Percentiles rank a stretch among this genome's conserved stretches.
phyloP scores from a whole-genome alignment of 1,140 invertebrate genomes.

The Belonocnema kinseyi region DNA sequence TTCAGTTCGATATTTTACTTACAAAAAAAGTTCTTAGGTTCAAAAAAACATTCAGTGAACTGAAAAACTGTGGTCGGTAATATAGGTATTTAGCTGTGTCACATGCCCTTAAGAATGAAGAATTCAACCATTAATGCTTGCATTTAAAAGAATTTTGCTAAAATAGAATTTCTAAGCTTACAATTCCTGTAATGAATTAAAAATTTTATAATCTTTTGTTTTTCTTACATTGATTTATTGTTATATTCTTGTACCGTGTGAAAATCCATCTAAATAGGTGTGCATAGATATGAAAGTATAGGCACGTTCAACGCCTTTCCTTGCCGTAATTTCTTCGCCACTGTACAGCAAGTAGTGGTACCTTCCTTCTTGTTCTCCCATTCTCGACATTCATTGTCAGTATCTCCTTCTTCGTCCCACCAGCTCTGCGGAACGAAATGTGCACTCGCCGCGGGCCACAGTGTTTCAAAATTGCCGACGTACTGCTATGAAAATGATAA shows the following conservation, averaged over 20 bases:
- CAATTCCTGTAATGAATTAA: too few relatives aligned
- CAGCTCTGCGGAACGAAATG: conserved; percentile 53
- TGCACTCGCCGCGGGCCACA: conserved; percentile 48
- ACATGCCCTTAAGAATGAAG: too few relatives aligned
- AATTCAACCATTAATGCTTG: too few relatives aligned
- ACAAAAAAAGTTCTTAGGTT: too few relatives aligned
- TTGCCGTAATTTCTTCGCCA: conserved; percentile 20
- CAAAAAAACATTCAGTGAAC: too few relatives aligned
- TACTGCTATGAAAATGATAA: conserved; percentile 71
- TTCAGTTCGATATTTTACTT: too few relatives aligned
- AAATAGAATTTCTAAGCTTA: too few relatives aligned
- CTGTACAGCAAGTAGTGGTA: conserved; percentile 54
- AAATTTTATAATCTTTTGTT: too few relatives aligned
- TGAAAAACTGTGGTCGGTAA: too few relatives aligned
- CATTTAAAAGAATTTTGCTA: too few relatives aligned
- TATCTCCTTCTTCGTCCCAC: conserved; percentile 45
- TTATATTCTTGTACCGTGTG: conserved; percentile 54
- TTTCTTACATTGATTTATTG: conserved; percentile 56
- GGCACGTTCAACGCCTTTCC: conserved; percentile 38
- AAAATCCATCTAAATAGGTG: conserved; percentile 50
- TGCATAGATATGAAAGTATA: conserved; percentile 42
- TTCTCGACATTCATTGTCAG: conserved; percentile 31
- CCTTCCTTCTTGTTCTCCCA: conserved; percentile 49
- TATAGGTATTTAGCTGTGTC: too few relatives aligned
- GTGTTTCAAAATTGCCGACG: conserved; percentile 65